Percentiles rank a stretch among this genome's conserved stretches.
Evolutionary conservation across 2,888 invertebrate genomes (phyloP).

Genomic region (Clunio marinus): DNA sequence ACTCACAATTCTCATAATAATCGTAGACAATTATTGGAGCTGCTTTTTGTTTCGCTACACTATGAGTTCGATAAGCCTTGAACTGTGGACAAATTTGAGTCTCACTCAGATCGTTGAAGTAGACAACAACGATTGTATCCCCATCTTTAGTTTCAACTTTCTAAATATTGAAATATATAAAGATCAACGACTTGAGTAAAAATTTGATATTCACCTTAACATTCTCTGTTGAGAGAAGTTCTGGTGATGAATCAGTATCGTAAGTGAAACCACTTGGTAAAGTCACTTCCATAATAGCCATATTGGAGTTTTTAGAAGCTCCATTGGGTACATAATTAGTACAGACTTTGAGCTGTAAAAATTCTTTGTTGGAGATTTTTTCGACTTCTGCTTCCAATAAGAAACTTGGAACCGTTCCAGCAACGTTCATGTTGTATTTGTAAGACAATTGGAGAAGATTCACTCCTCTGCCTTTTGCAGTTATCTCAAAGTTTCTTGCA

Average conservation of each 20-base stretch:
- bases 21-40: conserved; percentile 83
- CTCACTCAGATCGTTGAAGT: conserved; percentile 65
- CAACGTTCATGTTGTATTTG: conserved; percentile 77
- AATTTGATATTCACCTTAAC: conserved; percentile 47
- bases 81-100: conserved; percentile 80
- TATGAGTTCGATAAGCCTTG: conserved; percentile 77
- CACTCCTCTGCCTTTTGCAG: conserved; percentile 75
- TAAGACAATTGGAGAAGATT: conserved; percentile 74
- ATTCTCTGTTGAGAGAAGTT: conserved; percentile 43
- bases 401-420: conserved; percentile 82
- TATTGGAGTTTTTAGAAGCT: too few relatives aligned
- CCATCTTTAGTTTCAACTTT: conserved; percentile 66
- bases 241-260: conserved; percentile 65
- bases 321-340: conserved; percentile 62
- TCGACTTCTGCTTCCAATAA: conserved; percentile 81
- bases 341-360: conserved; percentile 77
- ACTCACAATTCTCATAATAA: conserved; percentile 86
- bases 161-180: too few relatives aligned
- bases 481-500: conserved; percentile 64
- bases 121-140: conserved; percentile 61
- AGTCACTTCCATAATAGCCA: conserved; percentile 79
- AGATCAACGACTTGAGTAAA: too few relatives aligned
- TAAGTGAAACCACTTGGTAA: conserved; percentile 81
- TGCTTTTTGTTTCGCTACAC: conserved; percentile 81
- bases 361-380: conserved; percentile 68